Evolutionary conservation across 2,797 vertebrate genomes (phyloP), one percentile per base, ranked within the genome.

Genomic region (Acropternis orthonyx): DNA sequence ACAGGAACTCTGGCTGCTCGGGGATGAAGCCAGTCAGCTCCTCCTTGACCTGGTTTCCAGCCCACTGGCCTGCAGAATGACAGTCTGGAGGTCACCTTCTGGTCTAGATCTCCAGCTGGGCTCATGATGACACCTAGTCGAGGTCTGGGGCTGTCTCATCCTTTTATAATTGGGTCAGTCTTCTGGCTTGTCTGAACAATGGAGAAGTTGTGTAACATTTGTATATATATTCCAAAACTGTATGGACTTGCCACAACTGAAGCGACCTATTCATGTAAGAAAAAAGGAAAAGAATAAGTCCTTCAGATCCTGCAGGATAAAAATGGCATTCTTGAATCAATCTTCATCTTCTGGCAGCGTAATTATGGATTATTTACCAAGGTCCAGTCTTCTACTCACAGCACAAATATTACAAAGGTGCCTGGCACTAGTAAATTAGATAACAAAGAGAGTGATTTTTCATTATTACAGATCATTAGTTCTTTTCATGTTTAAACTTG

Each of bases 341-440:
- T 96, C 93, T 94, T 97, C 78, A 89, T 93, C 72, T 86, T 67
- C 52, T 0, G 2, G 30, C 77, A 76, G 71, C 75, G 44, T 91
- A 97, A 95, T 95, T 96, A 96, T 66, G 71, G 95, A 93, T 97
- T 97, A 95, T 97, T 97, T 95, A 97, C 92, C 69, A 94, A 85
- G 81, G 93, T 74, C 56, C 84, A 89, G 68, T 85, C 82, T 91
- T 73, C 43, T 85, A 61, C 63, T 92, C 78, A 93, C 55, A 80
- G 34, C 30, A 67, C 61, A 91, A 79, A 88, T 89, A 87, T 56
- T 78, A 27, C 78, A 82, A 89, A 92, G 83, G 88, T 59, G 27
- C 39, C 91, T 67, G 27, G 66, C 4, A n/a, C 48, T 89, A 96
- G 92, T 86, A 95, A 97, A 97, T 97, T 93, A 96, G 89, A 92